These are phyloP conservation scores for Sebastes kiyomatsui DNA, from an alignment of 2,797 vertebrate genomes.

Conservation along the genomic window DNA sequence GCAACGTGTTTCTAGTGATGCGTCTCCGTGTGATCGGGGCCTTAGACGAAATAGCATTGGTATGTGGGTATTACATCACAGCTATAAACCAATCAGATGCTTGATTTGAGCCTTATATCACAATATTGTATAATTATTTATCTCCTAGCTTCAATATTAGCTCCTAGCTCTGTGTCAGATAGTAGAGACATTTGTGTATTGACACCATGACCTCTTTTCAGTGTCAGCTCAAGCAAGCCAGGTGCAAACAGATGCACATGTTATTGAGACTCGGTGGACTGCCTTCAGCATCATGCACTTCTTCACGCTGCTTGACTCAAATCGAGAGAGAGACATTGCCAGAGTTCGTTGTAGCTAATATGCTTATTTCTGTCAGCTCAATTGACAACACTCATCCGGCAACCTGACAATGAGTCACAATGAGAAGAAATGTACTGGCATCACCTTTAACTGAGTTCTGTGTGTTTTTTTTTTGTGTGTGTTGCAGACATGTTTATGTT, in stretches of 20 bases:
- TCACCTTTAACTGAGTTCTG: conserved; percentile 63
- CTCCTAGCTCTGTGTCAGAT: neutral
- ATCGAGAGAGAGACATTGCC: conserved; percentile 75
- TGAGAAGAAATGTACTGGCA: conserved; percentile 62
- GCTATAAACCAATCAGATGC: neutral
- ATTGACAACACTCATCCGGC: conserved; percentile 72
- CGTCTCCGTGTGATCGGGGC: too few relatives aligned
- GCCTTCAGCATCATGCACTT: conserved; percentile 52
- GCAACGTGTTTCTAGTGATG: too few relatives aligned
- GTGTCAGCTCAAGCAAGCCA: conserved; percentile 52
- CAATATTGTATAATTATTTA: neutral
- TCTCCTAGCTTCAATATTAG: neutral
- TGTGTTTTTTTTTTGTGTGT: conserved; percentile 33
- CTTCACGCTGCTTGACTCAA: conserved; percentile 58
- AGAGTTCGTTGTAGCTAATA: conserved; percentile 71
- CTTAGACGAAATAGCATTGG: too few relatives aligned
- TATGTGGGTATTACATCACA: neutral
- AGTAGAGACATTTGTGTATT: conserved; percentile 33
- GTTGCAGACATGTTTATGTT: conserved; percentile 32
- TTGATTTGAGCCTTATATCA: too few relatives aligned
- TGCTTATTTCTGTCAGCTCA: conserved; percentile 77
- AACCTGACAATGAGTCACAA: conserved; percentile 75
- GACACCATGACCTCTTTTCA: conserved; percentile 59
- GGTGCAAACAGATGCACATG: conserved; percentile 59
- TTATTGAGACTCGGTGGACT: conserved; percentile 47